phyloP scores from a whole-genome alignment of 2,888 invertebrate species.

The Phyllotreta striolata region DNA sequence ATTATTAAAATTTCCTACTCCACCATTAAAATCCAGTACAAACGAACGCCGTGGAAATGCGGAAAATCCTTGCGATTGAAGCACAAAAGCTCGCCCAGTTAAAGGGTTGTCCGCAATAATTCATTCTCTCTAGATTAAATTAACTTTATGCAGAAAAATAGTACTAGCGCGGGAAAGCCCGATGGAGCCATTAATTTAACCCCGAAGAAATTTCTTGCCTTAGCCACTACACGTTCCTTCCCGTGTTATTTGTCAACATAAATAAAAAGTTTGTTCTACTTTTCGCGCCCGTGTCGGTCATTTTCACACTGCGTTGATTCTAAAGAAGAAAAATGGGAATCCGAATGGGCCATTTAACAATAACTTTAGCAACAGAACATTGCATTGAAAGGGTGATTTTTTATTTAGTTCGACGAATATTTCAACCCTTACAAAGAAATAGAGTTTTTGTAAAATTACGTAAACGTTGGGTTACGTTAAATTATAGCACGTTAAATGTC shows the following conservation, averaged over 20 bases:
- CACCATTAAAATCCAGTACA: neutral
- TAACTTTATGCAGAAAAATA: constrained; percentile 16
- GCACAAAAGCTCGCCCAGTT: neutral
- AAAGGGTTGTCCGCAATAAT: constrained; percentile 12
- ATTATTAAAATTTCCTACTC: no score
- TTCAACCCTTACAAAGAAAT: no score
- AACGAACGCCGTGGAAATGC: neutral
- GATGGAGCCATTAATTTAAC: constrained; percentile 23
- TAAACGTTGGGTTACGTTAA: no score
- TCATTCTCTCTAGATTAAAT: constrained; percentile 16
- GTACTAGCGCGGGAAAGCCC: constrained; percentile 12
- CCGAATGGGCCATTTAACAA: no score
- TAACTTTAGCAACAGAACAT: no score
- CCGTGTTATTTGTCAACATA: constrained; percentile 24
- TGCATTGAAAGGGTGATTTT: no score
- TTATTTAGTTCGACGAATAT: no score
- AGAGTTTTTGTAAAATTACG: no score
- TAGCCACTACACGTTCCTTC: constrained; percentile 6
- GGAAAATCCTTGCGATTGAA: neutral
- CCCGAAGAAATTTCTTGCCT: constrained; percentile 21
- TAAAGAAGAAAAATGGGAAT: no score
- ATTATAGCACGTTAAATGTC: no score
- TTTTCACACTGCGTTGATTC: neutral
- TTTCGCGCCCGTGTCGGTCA: constrained; percentile 8
- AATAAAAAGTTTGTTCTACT: constrained; percentile 16